Evolutionary conservation across 1,140 invertebrate genomes (phyloP), one percentile per base, ranked within the genome.

Genomic region (Drosophila littoralis): DNA sequence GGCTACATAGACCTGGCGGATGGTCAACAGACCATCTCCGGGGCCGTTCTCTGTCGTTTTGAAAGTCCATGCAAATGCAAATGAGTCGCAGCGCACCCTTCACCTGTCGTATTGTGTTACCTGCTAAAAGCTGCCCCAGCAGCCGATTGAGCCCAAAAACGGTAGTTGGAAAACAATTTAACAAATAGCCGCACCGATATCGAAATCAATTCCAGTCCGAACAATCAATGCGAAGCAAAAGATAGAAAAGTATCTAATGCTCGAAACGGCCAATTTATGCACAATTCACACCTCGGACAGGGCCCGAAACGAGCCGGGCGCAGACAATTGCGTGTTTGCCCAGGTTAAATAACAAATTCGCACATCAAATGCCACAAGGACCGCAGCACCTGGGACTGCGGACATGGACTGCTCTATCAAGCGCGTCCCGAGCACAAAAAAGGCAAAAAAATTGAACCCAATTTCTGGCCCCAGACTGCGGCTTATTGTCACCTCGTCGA

Each of bases 361-460:
- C 90, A 90, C 90, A 91, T 91, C 90, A 91, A 91, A 91, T 86
- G 81, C 85, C 75, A 83, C 84, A 91, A 91, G 79, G 78, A 85
- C 32, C 40, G 22, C 33, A 32, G 32, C 22, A 43, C 65, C 6
- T 13, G 55, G 65, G 43, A 78, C 61, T 35, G 33, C 33, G 15
- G 50, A 59, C 48, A 61, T 42, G 35, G 35, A 52, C 61, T 52
- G 38, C 79, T 82, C 83, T 83, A 86, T 88, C 83, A 82, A 72
- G 48, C 38, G 60, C 28, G 68, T 55, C 38, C 33, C 50, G 55
- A 54, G 52, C 60, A 89, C 84, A 80, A 78, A 88, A 83, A 88
- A 88, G 84, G 84, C 68, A 83, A 84, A 83, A 78, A 81, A 84
- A 84, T 89, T 88, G 84, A 77, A 75, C 71, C 84, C 88, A 88